These are phyloP conservation scores for Drosophila mulleri DNA, from an alignment of 2,888 invertebrate genomes.

Conservation along the genomic window DNA sequence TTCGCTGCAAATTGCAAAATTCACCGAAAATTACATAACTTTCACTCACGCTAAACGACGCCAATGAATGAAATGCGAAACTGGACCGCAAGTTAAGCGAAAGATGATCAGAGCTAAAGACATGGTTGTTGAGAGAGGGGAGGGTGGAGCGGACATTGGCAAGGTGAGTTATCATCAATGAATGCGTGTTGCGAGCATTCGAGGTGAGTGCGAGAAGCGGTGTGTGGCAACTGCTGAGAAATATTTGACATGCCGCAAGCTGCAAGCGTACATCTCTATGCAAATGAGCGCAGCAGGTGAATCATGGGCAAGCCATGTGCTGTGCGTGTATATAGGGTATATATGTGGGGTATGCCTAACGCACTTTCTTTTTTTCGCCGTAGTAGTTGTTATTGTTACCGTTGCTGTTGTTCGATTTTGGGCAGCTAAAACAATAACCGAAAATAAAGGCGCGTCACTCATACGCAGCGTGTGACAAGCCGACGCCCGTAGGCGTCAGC, in stretches of 20 bases:
- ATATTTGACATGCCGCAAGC: constrained; percentile 37
- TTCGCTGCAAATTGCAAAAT: constrained; percentile 69
- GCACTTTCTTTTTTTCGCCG: constrained; percentile 67
- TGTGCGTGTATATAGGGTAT: constrained; percentile 11
- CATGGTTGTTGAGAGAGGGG: no score
- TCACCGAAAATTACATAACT: constrained; percentile 77
- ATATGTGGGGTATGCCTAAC: constrained; percentile 59
- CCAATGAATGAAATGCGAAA: constrained; percentile 71
- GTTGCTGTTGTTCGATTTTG: constrained; percentile 25
- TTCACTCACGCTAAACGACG: constrained; percentile 66
- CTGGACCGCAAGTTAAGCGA: constrained; percentile 56
- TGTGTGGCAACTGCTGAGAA: constrained; percentile 46
- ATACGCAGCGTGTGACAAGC: constrained; percentile 80
- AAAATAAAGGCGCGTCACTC: constrained; percentile 81
- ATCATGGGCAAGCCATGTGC: constrained; percentile 52
- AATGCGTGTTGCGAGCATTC: constrained; percentile 37
- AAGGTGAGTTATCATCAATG: constrained; percentile 63
- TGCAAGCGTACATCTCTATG: constrained; percentile 51
- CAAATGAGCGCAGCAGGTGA: constrained; percentile 70
- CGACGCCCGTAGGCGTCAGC: constrained; percentile 65
- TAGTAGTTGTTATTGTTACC: not conserved
- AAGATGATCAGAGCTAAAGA: not conserved
- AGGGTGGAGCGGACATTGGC: not conserved
- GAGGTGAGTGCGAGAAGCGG: constrained; percentile 27
- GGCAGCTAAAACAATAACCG: constrained; percentile 76